phyloP scores from a whole-genome alignment of 1,140 invertebrate species.

The Drosophila asahinai region DNA sequence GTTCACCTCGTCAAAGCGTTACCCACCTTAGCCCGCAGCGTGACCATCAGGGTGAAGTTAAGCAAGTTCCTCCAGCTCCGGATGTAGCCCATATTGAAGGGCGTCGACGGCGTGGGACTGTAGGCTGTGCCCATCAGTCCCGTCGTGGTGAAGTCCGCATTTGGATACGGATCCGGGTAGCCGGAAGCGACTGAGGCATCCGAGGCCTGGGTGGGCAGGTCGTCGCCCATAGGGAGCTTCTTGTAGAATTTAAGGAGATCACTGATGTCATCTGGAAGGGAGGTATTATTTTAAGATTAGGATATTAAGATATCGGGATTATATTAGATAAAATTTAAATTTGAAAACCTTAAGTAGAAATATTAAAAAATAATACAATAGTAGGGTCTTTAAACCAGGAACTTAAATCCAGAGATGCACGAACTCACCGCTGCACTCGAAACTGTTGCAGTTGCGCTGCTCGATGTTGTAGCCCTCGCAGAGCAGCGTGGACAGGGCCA shows the following conservation, averaged over 20 bases:
- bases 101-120: constrained; percentile 60
- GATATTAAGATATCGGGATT: too few species aligned
- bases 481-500: constrained; percentile 73
- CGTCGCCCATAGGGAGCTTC: constrained; percentile 62
- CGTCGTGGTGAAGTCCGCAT: constrained; percentile 36
- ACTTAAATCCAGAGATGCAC: neutral
- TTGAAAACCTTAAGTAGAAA: neutral
- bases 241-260: constrained; percentile 83
- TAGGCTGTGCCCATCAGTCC: constrained; percentile 19
- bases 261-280: constrained; percentile 75
- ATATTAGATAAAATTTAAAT: neutral
- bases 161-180: constrained; percentile 28
- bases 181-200: constrained; percentile 28
- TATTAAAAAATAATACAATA: too few species aligned
- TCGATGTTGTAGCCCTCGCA: constrained; percentile 85
- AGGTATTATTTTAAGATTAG: neutral
- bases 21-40: constrained; percentile 73
- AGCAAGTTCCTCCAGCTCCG: constrained; percentile 75
- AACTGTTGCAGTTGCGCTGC: constrained; percentile 84
- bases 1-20: too few species aligned
- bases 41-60: constrained; percentile 82
- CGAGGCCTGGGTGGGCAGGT: constrained; percentile 31
- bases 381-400: too few species aligned
- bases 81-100: constrained; percentile 77
- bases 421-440: constrained; percentile 80